Evolutionary conservation across 2,888 invertebrate genomes (phyloP).

Genomic region (Acrobasis suavella): DNA sequence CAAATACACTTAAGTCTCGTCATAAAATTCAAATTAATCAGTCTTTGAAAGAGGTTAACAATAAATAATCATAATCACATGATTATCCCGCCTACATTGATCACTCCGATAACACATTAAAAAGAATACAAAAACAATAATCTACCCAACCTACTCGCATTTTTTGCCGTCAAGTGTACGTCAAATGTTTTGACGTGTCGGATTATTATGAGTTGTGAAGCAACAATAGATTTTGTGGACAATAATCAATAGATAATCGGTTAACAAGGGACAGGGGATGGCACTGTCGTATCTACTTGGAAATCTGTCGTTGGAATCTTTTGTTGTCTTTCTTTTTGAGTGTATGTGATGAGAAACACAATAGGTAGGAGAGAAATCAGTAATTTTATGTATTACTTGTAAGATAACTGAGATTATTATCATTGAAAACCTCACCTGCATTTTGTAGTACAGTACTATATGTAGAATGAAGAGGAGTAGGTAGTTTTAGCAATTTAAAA

Average conservation of each 20-base stretch:
- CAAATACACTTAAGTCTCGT: too few relatives aligned
- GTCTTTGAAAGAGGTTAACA: background rate
- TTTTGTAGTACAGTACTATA: too few relatives aligned
- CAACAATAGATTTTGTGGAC: slow-evolving; percentile 44
- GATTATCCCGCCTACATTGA: background rate
- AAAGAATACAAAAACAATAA: slow-evolving; percentile 2
- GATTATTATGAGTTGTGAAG: slow-evolving; percentile 44
- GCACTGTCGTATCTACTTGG: background rate
- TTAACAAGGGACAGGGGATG: slow-evolving; percentile 22
- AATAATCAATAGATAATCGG: slow-evolving; percentile 34
- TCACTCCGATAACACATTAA: background rate
- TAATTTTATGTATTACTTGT: background rate
- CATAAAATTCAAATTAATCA: background rate
- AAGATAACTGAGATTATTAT: too few relatives aligned
- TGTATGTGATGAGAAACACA: slow-evolving; percentile 1
- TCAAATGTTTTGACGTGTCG: slow-evolving; percentile 57
- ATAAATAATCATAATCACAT: background rate
- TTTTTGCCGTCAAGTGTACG: slow-evolving; percentile 22
- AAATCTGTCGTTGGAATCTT: slow-evolving; percentile 12
- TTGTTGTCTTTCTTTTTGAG: slow-evolving; percentile 5
- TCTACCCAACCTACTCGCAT: background rate
- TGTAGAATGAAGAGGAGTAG: too few relatives aligned
- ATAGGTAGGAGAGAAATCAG: background rate
- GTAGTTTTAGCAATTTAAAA: too few relatives aligned
- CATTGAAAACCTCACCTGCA: too few relatives aligned